A percentile compares a stretch with the other conserved stretches of the same genome.
phyloP scores from a whole-genome alignment of 53 echinoderm and acorn worm species.

The Patiria pectinifera region DNA sequence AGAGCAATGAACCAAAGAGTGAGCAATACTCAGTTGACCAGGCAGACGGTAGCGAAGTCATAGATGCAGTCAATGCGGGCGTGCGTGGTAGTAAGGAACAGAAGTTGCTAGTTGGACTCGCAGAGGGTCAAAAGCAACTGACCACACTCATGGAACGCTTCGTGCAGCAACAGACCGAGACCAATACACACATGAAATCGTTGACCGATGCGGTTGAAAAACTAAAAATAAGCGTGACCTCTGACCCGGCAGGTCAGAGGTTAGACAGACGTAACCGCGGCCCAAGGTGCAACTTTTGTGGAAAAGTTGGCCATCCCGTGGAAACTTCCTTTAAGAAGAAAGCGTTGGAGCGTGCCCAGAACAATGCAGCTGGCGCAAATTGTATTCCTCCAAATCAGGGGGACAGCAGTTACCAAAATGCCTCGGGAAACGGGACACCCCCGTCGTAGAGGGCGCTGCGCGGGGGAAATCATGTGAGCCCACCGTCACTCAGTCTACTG shows the following conservation, averaged over 20 bases:
- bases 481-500: no score
- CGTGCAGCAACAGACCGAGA: no score
- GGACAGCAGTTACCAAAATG: no score
- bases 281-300: background rate
- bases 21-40: background rate
- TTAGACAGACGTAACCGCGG: background rate
- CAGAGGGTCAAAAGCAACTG: conserved; percentile 5
- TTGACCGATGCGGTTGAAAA: background rate
- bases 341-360: background rate
- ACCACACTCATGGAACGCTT: conserved; percentile 1
- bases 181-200: no score
- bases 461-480: no score
- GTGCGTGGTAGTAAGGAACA: background rate
- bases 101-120: background rate
- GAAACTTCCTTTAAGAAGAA: background rate
- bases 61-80: background rate
- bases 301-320: background rate
- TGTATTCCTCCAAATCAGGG: no score
- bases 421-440: no score
- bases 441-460: no score
- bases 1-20: background rate
- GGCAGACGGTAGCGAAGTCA: background rate
- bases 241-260: no score
- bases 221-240: background rate
- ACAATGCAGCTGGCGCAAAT: no score